phyloP scores from a whole-genome alignment of 1,140 invertebrate species.

The Varroa destructor region DNA sequence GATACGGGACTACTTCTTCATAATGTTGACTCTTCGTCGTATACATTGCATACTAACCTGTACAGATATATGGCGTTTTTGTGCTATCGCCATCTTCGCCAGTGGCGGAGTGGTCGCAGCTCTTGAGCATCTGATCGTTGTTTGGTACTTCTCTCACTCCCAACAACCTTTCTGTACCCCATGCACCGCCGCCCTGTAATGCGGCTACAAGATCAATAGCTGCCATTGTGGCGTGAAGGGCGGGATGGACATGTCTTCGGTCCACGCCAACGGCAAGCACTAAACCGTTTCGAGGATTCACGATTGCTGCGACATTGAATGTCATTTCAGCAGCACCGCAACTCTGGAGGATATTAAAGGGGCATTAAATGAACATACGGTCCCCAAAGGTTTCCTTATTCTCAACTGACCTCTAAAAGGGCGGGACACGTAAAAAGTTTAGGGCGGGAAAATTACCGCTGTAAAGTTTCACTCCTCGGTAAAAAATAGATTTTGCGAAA shows the following conservation, averaged over 20 bases:
- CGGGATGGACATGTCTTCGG: constrained; percentile 50
- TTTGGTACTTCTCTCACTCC: not conserved
- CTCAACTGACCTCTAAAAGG: not conserved
- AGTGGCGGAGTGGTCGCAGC: not conserved
- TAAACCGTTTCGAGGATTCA: constrained; percentile 37
- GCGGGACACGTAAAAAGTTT: not conserved
- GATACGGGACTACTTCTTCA: too few species aligned
- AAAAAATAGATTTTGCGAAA: not conserved
- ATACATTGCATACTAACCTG: constrained; percentile 1
- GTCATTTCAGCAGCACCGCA: not conserved
- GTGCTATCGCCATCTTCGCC: constrained; percentile 26
- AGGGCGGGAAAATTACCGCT: not conserved
- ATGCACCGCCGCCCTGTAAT: constrained; percentile 64
- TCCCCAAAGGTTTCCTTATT: not conserved
- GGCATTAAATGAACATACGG: not conserved
- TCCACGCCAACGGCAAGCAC: constrained; percentile 51
- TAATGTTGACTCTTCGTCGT: too few species aligned
- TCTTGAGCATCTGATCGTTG: not conserved
- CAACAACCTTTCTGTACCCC: constrained; percentile 40
- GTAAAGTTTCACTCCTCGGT: not conserved
- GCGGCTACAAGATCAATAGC: constrained; percentile 68
- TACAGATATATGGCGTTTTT: constrained; percentile 35
- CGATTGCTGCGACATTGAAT: constrained; percentile 33
- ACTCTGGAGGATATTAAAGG: constrained; percentile 27
- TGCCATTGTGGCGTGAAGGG: constrained; percentile 71